Conservation (phyloP, 2,797 vertebrate species). For the Sebastes minor region DNA sequence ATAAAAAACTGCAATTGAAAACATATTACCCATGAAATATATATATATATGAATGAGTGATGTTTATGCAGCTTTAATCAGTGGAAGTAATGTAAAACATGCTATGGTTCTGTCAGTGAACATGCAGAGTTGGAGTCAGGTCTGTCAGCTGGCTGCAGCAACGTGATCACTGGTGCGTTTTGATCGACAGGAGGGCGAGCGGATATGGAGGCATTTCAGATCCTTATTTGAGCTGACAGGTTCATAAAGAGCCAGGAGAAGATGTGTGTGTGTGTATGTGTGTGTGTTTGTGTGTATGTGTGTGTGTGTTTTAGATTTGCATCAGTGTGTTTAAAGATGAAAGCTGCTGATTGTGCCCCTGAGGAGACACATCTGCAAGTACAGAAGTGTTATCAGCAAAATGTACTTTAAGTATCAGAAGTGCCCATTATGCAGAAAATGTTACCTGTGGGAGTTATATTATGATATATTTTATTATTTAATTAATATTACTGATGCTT, state of each 20-base stretch:
- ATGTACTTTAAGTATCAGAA: not conserved
- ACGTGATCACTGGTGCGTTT: not conserved
- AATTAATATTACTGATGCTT: not conserved
- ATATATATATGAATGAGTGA: not conserved
- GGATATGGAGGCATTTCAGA: not conserved
- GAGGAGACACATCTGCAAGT: not conserved
- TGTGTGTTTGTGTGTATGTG: not conserved
- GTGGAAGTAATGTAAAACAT: not conserved
- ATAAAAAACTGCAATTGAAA: slow-evolving; percentile 16
- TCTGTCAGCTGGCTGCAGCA: not conserved
- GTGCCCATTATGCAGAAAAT: not conserved
- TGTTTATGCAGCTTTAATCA: slow-evolving; percentile 5
- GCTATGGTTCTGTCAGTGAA: slow-evolving; percentile 2
- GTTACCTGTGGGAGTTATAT: not conserved
- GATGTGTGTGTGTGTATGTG: not conserved
- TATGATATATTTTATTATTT: not conserved
- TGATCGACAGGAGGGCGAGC: not conserved
- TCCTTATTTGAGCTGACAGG: slow-evolving; percentile 13
- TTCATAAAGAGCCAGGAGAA: slow-evolving; percentile 3
- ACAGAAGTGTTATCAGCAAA: not conserved
- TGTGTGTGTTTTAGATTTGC: not conserved
- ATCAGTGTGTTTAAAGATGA: not conserved
- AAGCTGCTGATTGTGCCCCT: slow-evolving; percentile 8
- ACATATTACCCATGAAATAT: slow-evolving; percentile 4
- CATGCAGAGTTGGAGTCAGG: not conserved